Evolutionary conservation across 2,797 vertebrate species (phyloP), one percentile per base, ranked within the genome.

Genomic region (Pseudochirops corinnae): DNA sequence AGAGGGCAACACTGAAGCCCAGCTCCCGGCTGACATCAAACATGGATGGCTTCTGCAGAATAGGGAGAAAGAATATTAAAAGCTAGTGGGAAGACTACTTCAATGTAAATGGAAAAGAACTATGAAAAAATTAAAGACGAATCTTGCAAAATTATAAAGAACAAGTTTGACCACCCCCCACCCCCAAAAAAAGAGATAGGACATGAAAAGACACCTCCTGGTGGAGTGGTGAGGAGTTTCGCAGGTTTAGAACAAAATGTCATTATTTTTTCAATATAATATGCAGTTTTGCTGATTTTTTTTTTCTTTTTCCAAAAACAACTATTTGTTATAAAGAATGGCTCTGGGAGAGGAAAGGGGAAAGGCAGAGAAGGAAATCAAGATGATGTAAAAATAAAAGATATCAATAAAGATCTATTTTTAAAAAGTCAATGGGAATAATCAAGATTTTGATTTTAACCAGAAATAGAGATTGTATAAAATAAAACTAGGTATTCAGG

Each of bases 21-120:
- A 99, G 98, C 96, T 99, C 99, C 97, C 99, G 99, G 99, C 99
- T 99, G 98, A 99, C 99, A 0, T 99, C 99, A 74, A 99, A 99
- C 99, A 99, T 99, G 98, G 99, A 99, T 0, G 99, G 99, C 95
- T 99, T 99, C 99, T 99, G 98, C 50, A 24, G 87, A 94, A 14
- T 14, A 3, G 93, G 33, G 46, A 62, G 90, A 95, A 26, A n/a
- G 33, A 91, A 52, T 95, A 28, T 67, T 55, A 92, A 53, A 82
- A 91, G 33, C 18, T 33, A 55, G 29, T 55, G 56, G n/a, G 18
- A 50, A 33, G 5, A 74, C n/a, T 18, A 39, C n/a, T 46, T 46
- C 24, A 87, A 26, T 50, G 39, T 26, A 87, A 87, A 87, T 46
- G 10, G 21, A 87, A 87, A 50, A 87, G 21, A 87, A 46, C 9